Evolutionary conservation across 1,140 invertebrate species (phyloP).

Genomic region (Scaptomyza hsui): DNA sequence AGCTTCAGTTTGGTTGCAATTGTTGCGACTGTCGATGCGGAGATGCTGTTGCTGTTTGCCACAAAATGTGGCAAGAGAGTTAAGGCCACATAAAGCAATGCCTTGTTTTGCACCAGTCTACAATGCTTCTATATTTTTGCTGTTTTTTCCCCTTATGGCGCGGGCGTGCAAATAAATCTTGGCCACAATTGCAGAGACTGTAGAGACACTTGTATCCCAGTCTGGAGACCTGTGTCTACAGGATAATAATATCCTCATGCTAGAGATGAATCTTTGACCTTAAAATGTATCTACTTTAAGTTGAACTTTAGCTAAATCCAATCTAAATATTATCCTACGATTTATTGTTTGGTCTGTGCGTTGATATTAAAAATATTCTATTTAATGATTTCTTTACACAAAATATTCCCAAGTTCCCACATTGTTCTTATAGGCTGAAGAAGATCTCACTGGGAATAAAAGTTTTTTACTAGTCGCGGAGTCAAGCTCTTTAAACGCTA

Average conservation of each 20-base stretch:
- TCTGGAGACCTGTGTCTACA: background rate
- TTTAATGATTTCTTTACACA: too few relatives aligned
- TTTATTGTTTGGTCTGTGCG: too few relatives aligned
- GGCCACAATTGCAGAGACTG: slow-evolving; percentile 70
- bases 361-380: too few relatives aligned
- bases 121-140: background rate
- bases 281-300: too few relatives aligned
- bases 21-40: slow-evolving; percentile 4
- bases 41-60: slow-evolving; percentile 19
- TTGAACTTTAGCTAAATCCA: too few relatives aligned
- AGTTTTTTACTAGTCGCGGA: background rate
- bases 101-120: slow-evolving; percentile 25
- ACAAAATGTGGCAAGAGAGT: slow-evolving; percentile 42
- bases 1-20: background rate
- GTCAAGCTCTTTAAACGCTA: slow-evolving; percentile 54
- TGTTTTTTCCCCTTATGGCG: slow-evolving; percentile 29
- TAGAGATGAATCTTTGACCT: too few relatives aligned
- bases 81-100: slow-evolving; percentile 45
- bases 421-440: slow-evolving; percentile 45
- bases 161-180: slow-evolving; percentile 81
- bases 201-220: slow-evolving; percentile 45
- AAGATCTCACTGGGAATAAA: background rate
- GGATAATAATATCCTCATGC: background rate
- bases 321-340: too few relatives aligned
- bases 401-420: too few relatives aligned